A percentile compares a stretch with the other conserved stretches of the same genome.
Conservation (phyloP, 2,797 vertebrate genomes). For the Pangasius sanitwongsei region DNA sequence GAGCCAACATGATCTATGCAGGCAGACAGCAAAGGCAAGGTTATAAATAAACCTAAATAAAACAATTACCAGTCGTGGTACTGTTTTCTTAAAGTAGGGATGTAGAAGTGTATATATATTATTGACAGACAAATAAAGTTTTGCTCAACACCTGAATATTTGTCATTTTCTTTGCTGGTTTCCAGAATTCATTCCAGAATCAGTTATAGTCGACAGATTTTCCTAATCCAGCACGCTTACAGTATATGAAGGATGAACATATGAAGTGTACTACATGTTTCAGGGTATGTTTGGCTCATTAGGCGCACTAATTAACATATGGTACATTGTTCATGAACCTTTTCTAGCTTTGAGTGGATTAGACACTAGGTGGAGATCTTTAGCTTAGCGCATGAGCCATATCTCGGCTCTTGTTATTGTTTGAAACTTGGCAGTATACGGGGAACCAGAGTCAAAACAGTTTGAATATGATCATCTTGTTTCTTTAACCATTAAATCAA, state of each 20-base stretch:
- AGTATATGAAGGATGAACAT: not conserved
- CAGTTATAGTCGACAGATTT: not conserved
- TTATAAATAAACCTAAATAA: not conserved
- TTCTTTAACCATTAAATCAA: not conserved
- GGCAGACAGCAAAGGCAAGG: not conserved
- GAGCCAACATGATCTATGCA: not conserved
- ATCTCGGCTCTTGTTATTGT: constrained; percentile 14
- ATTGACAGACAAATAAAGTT: not conserved
- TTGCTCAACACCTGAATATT: not conserved
- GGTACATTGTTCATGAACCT: constrained; percentile 2
- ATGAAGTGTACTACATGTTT: not conserved
- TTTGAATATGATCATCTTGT: constrained; percentile 5
- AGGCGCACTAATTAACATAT: not conserved
- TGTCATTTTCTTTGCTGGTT: not conserved
- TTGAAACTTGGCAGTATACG: constrained; percentile 30
- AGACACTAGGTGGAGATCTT: constrained; percentile 59
- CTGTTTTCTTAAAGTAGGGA: not conserved
- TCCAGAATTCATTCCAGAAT: not conserved
- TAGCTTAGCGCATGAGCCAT: constrained; percentile 24
- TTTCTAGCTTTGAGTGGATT: constrained; percentile 3
- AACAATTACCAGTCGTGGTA: not conserved
- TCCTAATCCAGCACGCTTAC: not conserved
- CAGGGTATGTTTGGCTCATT: not conserved
- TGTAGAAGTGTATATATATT: not conserved
- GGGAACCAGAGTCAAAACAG: constrained; percentile 19